phyloP scores from a whole-genome alignment of 2,113 vertebrate species.

The Geococcyx californianus region DNA sequence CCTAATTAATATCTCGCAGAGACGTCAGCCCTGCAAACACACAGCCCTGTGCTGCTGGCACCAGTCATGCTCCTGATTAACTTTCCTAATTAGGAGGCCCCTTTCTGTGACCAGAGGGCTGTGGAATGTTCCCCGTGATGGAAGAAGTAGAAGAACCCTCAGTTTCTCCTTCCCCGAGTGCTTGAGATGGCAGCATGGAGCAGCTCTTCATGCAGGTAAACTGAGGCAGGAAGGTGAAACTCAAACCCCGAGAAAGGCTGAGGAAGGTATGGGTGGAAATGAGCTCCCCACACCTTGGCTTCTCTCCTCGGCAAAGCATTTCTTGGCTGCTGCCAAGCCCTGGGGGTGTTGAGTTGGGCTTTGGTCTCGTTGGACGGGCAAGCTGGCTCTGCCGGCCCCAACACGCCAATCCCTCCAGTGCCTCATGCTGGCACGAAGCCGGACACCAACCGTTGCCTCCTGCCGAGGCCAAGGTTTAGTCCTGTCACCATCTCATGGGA shows the following conservation, averaged over 20 bases:
- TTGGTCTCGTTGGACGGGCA: neutral
- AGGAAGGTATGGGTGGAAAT: neutral
- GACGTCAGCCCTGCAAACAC: neutral
- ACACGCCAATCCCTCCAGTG: rapidly evolving
- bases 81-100: neutral
- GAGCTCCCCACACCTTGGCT: neutral
- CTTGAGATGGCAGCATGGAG: rapidly evolving
- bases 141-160: neutral
- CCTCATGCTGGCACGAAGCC: rapidly evolving
- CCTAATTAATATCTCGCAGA: neutral
- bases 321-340: neutral
- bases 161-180: neutral
- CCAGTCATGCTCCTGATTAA: neutral
- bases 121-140: neutral
- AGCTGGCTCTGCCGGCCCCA: neutral
- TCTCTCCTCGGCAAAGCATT: neutral
- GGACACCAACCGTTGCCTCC: neutral
- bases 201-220: neutral
- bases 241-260: neutral
- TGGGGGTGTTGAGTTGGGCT: neutral
- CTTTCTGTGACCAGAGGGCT: neutral
- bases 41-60: neutral
- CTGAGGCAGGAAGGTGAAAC: neutral
- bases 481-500: rapidly evolving
- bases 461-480: neutral